A percentile compares a stretch with the other conserved stretches of the same genome.
These are phyloP conservation scores for Drosophila arizonae DNA, from an alignment of 1,140 invertebrate species.

Conservation along the genomic window DNA sequence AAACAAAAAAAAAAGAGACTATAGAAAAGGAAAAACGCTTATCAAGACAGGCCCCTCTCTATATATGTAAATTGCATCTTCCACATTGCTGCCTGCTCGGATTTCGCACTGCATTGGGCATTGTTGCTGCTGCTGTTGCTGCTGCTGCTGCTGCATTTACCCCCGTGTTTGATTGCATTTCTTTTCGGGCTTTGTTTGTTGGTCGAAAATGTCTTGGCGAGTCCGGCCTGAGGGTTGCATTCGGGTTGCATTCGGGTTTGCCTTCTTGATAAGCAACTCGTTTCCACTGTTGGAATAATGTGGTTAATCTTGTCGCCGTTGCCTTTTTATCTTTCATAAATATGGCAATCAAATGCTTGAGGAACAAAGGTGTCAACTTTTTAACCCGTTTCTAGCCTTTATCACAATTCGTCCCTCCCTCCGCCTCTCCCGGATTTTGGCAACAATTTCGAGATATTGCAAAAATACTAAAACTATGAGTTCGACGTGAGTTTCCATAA, in stretches of 20 bases:
- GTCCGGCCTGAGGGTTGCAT: constrained; percentile 48
- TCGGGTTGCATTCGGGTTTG: constrained; percentile 72
- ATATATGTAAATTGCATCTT: constrained; percentile 71
- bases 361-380: constrained; percentile 71
- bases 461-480: not conserved
- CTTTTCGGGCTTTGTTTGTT: constrained; percentile 23
- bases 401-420: not conserved
- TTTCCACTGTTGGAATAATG: constrained; percentile 71
- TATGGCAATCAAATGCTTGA: constrained; percentile 78
- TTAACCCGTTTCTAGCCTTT: constrained; percentile 33
- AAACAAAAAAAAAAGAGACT: constrained; percentile 40
- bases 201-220: not conserved
- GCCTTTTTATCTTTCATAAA: constrained; percentile 79
- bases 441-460: constrained; percentile 8
- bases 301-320: constrained; percentile 80
- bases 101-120: constrained; percentile 61
- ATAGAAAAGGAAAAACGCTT: constrained; percentile 26
- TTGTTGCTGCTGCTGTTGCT: constrained; percentile 6
- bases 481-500: not conserved
- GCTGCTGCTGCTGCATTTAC: constrained; percentile 21
- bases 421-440: not conserved
- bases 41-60: constrained; percentile 38
- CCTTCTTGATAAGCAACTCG: constrained; percentile 38
- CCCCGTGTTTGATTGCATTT: constrained; percentile 1
- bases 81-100: constrained; percentile 60